Evolutionary conservation across 2,888 invertebrate genomes (phyloP).

Genomic region (Pedicia rivosa): DNA sequence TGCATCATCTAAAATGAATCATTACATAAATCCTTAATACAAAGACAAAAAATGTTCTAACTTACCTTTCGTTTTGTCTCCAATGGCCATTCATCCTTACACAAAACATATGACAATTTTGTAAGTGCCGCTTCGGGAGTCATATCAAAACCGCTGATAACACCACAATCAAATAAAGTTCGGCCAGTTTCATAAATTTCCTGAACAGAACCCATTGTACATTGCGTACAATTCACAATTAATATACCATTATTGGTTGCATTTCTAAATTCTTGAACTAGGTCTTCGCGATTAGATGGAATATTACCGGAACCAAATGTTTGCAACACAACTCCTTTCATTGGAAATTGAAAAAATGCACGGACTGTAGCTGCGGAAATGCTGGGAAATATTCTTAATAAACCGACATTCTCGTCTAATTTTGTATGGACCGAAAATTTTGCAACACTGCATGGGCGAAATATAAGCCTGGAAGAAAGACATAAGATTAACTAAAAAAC

Average conservation of each 20-base stretch:
- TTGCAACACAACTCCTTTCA: constrained; percentile 70
- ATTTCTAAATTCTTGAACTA: constrained; percentile 50
- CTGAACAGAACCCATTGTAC: constrained; percentile 64
- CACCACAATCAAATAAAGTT: constrained; percentile 28
- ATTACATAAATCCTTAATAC: neutral
- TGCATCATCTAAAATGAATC: constrained; percentile 47
- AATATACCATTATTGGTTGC: constrained; percentile 67
- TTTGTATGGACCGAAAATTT: constrained; percentile 55
- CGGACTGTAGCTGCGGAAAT: constrained; percentile 63
- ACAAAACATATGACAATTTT: constrained; percentile 78
- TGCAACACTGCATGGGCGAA: constrained; percentile 41
- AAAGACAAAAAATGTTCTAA: constrained; percentile 1
- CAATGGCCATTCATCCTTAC: constrained; percentile 51
- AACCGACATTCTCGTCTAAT: constrained; percentile 69
- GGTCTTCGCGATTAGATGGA: constrained; percentile 66
- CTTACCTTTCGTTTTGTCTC: constrained; percentile 46
- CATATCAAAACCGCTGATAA: constrained; percentile 28
- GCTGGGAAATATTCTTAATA: constrained; percentile 80
- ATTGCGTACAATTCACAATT: constrained; percentile 86
- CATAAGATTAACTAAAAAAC: neutral
- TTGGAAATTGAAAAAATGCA: constrained; percentile 59
- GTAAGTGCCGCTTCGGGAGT: constrained; percentile 88
- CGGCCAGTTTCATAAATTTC: constrained; percentile 74
- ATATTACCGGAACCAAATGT: constrained; percentile 91
- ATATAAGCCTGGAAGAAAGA: constrained; percentile 26